A percentile compares a stretch with the other conserved stretches of the same genome.
These are phyloP conservation scores for Onychomys arenicola DNA, from an alignment of 2,797 vertebrate species.

Conservation along the genomic window DNA sequence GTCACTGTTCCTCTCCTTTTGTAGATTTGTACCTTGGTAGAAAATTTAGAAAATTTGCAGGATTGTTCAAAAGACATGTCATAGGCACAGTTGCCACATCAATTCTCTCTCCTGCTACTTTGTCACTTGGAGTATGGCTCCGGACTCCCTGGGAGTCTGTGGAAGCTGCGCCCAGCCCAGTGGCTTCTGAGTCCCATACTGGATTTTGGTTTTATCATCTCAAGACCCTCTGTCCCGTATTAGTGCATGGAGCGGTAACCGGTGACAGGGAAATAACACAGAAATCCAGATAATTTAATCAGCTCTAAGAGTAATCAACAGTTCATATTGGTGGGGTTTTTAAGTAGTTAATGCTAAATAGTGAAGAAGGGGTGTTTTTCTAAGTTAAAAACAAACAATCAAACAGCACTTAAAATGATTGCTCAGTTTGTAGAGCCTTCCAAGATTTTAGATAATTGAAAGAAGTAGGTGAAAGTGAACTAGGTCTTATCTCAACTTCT, in stretches of 20 bases:
- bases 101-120: neutral
- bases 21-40: neutral
- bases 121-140: neutral
- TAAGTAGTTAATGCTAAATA: neutral
- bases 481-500: neutral
- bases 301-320: neutral
- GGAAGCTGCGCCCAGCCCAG: neutral
- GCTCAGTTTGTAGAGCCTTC: neutral
- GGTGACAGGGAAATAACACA: neutral
- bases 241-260: neutral
- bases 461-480: neutral
- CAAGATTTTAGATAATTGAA: neutral
- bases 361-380: neutral
- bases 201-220: neutral
- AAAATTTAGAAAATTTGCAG: neutral
- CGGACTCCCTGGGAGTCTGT: fast-evolving
- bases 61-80: neutral
- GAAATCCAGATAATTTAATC: neutral
- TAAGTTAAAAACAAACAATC: neutral
- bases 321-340: neutral
- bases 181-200: neutral
- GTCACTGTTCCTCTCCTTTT: neutral
- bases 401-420: neutral
- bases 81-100: neutral
- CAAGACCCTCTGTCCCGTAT: neutral